These are phyloP conservation scores for Trialeurodes vaporariorum DNA, from an alignment of 1,140 invertebrate genomes.

Conservation along the genomic window DNA sequence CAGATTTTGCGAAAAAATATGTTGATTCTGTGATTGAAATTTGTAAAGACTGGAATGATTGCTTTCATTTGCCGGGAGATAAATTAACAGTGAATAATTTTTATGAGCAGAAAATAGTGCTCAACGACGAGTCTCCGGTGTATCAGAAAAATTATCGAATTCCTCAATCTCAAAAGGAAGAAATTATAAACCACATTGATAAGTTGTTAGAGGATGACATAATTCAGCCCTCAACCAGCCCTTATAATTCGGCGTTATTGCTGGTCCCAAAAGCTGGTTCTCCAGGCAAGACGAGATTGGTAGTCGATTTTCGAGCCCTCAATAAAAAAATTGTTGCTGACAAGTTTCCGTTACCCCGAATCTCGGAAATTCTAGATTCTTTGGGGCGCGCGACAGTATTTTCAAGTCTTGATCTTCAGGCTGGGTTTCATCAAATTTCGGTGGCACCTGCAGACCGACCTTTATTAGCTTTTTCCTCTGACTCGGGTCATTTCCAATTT, in stretches of 20 bases:
- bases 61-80: neutral
- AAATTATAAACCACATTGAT: conserved; percentile 30
- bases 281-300: conserved; percentile 15
- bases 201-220: conserved; percentile 17
- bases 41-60: neutral
- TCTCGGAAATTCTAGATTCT: conserved; percentile 35
- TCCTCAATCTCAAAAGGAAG: conserved; percentile 28
- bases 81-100: neutral
- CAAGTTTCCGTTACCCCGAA: conserved; percentile 40
- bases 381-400: conserved; percentile 35
- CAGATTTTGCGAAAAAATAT: neutral
- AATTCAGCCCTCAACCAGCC: conserved; percentile 12
- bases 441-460: neutral
- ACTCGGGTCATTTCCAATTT: neutral
- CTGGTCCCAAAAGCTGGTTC: conserved; percentile 16
- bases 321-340: conserved; percentile 29
- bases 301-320: conserved; percentile 22
- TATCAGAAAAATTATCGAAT: conserved; percentile 28
- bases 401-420: conserved; percentile 36
- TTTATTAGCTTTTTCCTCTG: neutral
- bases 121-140: conserved; percentile 18
- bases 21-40: neutral
- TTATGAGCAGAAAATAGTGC: conserved; percentile 24
- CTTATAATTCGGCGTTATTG: conserved; percentile 9
- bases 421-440: conserved; percentile 40